Evolutionary conservation across 92 coral and sea anemone genomes (phyloP).

Genomic region (Desmophyllum pertusum): DNA sequence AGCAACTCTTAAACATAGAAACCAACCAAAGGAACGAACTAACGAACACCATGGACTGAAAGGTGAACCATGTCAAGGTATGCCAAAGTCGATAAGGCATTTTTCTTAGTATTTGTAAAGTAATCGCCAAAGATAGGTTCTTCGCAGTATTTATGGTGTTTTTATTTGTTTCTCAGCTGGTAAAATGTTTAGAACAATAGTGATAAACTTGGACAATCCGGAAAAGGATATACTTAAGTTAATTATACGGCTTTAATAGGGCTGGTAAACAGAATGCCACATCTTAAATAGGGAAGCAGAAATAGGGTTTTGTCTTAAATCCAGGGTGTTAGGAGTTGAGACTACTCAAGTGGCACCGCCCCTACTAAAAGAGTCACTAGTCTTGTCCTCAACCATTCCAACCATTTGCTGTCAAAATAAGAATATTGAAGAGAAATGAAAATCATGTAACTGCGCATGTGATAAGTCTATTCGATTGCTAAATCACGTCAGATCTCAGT

Average conservation of each 20-base stretch:
- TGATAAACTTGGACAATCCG: slow-evolving; percentile 21
- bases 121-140: not conserved
- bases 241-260: slow-evolving; percentile 14
- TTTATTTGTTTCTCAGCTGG: slow-evolving; percentile 12
- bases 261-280: not conserved
- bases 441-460: too few relatives aligned
- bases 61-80: too few relatives aligned
- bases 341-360: not conserved
- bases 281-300: not conserved
- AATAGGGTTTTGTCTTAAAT: not conserved
- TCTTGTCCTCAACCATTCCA: not conserved
- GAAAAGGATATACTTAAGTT: slow-evolving; percentile 25
- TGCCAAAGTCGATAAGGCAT: not conserved
- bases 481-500: not conserved
- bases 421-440: too few relatives aligned
- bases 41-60: too few relatives aligned
- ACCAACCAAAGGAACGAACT: too few relatives aligned
- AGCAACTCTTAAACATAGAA: too few relatives aligned
- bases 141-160: not conserved
- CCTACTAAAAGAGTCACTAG: not conserved
- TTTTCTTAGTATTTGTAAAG: not conserved
- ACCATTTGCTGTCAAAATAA: not conserved
- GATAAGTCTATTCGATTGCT: not conserved
- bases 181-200: slow-evolving; percentile 7
- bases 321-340: not conserved